Evolutionary conservation across 1,140 invertebrate species (phyloP).

Genomic region (Papilio helenus): DNA sequence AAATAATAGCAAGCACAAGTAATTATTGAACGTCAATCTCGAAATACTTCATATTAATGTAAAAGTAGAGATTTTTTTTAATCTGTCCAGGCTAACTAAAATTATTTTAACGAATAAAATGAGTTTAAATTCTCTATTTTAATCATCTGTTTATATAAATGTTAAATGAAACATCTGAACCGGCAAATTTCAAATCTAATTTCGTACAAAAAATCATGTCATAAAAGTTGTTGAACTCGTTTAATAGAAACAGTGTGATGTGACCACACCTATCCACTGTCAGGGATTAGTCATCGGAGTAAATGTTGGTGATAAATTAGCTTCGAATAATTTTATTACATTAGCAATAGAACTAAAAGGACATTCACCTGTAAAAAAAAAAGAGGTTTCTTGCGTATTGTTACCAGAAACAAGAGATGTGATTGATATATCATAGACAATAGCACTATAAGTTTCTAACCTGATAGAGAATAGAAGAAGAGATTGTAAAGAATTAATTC

Average conservation of each 20-base stretch:
- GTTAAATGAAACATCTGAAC: background rate
- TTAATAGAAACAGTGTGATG: slow-evolving; percentile 22
- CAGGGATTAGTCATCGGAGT: slow-evolving; percentile 29
- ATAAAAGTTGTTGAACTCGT: slow-evolving; percentile 25
- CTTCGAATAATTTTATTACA: background rate
- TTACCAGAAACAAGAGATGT: background rate
- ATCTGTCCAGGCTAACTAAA: too few relatives aligned
- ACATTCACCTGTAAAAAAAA: slow-evolving; percentile 2
- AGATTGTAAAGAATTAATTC: background rate
- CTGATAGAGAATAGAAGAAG: background rate
- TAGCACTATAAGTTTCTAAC: background rate
- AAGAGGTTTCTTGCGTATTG: background rate
- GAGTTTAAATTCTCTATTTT: background rate
- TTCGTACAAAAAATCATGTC: slow-evolving; percentile 10
- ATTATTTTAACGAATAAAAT: too few relatives aligned
- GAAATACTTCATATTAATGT: too few relatives aligned
- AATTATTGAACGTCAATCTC: too few relatives aligned
- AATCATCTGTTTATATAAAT: background rate
- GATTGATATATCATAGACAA: background rate
- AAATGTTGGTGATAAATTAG: slow-evolving; percentile 9
- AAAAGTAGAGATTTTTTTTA: too few relatives aligned
- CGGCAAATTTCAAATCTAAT: slow-evolving; percentile 1
- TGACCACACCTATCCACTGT: slow-evolving; percentile 19
- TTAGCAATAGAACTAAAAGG: background rate
- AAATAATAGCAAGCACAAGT: too few relatives aligned